Evolutionary conservation across 2,888 invertebrate species (phyloP).

Genomic region (Pseudococcus viburni): DNA sequence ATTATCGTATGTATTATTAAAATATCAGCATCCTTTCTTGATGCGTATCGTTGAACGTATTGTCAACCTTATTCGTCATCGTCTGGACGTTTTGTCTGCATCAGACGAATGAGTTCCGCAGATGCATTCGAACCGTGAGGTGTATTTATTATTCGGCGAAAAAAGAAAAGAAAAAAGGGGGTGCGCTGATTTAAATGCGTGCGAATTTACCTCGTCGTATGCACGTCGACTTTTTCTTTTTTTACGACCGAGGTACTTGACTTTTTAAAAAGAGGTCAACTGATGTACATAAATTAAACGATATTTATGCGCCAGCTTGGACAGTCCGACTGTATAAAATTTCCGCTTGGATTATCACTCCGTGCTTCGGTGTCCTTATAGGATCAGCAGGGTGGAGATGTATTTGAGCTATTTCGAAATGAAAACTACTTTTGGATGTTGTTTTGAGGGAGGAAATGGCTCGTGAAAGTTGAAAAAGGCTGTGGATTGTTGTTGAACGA

Average conservation of each 20-base stretch:
- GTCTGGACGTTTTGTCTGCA: neutral
- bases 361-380: neutral
- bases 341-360: neutral
- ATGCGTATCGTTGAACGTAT: too few relatives aligned
- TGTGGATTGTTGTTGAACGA: too few relatives aligned
- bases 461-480: too few relatives aligned
- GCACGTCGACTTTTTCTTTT: neutral
- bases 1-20: too few relatives aligned
- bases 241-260: conserved; percentile 7
- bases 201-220: neutral
- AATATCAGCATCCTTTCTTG: too few relatives aligned
- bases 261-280: conserved; percentile 32
- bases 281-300: neutral
- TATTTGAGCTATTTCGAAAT: too few relatives aligned
- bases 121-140: neutral
- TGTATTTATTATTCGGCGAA: neutral
- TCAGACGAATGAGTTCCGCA: neutral
- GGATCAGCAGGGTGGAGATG: neutral
- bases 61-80: too few relatives aligned
- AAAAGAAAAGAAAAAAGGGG: neutral
- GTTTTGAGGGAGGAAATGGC: too few relatives aligned
- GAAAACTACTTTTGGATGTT: too few relatives aligned
- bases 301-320: conserved; percentile 23
- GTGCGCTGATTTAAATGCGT: neutral
- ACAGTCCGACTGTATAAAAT: neutral